Percentiles rank a stretch among this genome's conserved stretches.
Evolutionary conservation across 2,113 vertebrate species (phyloP).

Genomic region (Salminus brasiliensis): DNA sequence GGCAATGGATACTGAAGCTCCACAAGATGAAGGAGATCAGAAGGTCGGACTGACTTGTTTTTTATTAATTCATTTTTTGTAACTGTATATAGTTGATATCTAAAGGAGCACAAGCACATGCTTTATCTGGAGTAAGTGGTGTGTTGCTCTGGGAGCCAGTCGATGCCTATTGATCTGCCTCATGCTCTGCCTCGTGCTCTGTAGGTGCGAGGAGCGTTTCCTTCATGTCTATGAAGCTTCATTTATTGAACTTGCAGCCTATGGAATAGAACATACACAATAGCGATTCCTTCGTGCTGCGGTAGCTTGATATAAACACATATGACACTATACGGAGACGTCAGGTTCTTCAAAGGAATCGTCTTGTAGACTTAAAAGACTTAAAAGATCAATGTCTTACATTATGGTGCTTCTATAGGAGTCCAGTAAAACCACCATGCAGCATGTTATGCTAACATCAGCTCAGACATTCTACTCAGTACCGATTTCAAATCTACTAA

Average conservation of each 20-base stretch:
- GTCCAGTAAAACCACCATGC: background rate
- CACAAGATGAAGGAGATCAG: background rate
- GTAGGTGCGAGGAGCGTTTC: background rate
- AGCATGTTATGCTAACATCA: background rate
- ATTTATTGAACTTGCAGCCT: background rate
- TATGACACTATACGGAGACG: background rate
- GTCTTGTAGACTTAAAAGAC: background rate
- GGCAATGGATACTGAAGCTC: background rate
- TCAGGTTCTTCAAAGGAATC: background rate
- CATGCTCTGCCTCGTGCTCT: constrained; percentile 4
- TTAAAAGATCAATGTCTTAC: background rate
- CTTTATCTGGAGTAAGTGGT: background rate
- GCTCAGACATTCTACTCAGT: background rate
- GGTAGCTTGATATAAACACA: background rate
- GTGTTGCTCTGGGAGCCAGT: background rate
- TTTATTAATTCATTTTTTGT: background rate
- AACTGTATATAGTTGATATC: background rate
- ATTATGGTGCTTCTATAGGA: background rate
- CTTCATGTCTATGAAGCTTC: background rate
- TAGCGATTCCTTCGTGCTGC: background rate
- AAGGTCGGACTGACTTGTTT: background rate
- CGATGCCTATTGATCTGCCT: constrained; percentile 25
- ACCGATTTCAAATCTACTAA: too few species aligned
- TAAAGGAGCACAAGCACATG: background rate
- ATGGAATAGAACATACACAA: background rate